Evolutionary conservation across 2,888 invertebrate genomes (phyloP), one percentile per base, ranked within the genome.

Genomic region (Glomeris marginata): DNA sequence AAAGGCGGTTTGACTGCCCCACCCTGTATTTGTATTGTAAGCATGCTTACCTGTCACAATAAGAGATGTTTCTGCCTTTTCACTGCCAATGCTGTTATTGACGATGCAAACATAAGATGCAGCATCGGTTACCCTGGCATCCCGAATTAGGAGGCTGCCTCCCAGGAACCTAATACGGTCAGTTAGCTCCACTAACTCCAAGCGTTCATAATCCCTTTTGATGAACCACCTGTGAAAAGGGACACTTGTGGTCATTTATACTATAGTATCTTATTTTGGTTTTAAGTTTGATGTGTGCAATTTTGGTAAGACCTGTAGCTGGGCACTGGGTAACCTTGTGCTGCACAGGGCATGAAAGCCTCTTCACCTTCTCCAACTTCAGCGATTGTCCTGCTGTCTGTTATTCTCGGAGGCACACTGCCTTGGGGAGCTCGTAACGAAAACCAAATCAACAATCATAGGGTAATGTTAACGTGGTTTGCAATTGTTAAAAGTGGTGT

Each of bases 91-190:
- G 0, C 86, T 85, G 66, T 95, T 95, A 64, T 88, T 90, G 1
- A 91, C 92, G 55, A 91, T 85, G 66, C 94, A 94, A 54, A 87
- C 70, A 66, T 94, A 95, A 70, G 87, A 85, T 61, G 92, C 94
- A 55, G 88, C 88, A 68, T 95, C 94, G 61, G 84, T 84, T 41
- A 90, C 87, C 61, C 81, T 80, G 15, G 90, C 87, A 64, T 88
- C 85, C 57, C 84, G 80, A 58, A 95, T 88, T 58, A 92, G 86
- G 59, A 95, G 72, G 54, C 92, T 92, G 51, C 92, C 92, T 54
- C 91, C 90, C 15, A 88, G 85, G 72, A 90, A 88, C 61, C 86
- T 84, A 15, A 90, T 83, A 60, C 91, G 77, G 55, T 90, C 90
- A 65, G 86, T 83, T 56, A 90, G 70, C 37, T 80, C 76, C 13